Base-by-base conservation (phyloP, 2,797 vertebrate genomes). In the Thamnophis elegans region DNA sequence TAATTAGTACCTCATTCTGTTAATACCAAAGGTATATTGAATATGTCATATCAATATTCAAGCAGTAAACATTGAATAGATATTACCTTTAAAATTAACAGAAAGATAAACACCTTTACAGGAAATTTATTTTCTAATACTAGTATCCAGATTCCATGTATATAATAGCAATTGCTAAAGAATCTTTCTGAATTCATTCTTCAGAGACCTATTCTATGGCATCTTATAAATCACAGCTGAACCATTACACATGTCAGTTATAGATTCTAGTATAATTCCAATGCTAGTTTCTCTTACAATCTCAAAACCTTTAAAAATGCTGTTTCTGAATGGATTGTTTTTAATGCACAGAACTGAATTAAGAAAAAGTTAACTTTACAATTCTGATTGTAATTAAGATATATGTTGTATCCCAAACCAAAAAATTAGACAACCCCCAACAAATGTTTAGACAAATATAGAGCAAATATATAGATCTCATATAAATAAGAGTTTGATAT, bases 11-110 rank as follows among this genome's bases (percentile, higher is more conserved):
- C 95, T 96, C 95, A 96, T 96, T 96, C 95, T 95, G 82, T 93
- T 96, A 96, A 96, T 89, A 89, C 93, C 97, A 96, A 97, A 95
- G 93, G 91, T 92, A 96, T 95, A 95, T 96, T 97, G 96, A 96
- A 96, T 95, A 95, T 94, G 90, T 88, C 93, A 93, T 92, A 97
- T 97, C 93, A 28, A 96, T 96, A 97, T 91, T 95, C 95, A 96
- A 92, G 95, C 82, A 95, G 93, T 91, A 93, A 94, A 95, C 93
- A 51, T 94, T 97, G 95, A 95, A 96, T 95, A 62, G 73, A 5
- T 60, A 94, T 95, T 95, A 94, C 90, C 95, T 96, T 96, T 95
- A 96, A 96, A 96, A 96, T 96, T 96, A 94, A 91, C 86, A 93
- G 59, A 82, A 93, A 92, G 91, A 14, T 82, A 94, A 78, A 59